Evolutionary conservation across 1,140 invertebrate genomes (phyloP).

Genomic region (Drosophila orosa): DNA sequence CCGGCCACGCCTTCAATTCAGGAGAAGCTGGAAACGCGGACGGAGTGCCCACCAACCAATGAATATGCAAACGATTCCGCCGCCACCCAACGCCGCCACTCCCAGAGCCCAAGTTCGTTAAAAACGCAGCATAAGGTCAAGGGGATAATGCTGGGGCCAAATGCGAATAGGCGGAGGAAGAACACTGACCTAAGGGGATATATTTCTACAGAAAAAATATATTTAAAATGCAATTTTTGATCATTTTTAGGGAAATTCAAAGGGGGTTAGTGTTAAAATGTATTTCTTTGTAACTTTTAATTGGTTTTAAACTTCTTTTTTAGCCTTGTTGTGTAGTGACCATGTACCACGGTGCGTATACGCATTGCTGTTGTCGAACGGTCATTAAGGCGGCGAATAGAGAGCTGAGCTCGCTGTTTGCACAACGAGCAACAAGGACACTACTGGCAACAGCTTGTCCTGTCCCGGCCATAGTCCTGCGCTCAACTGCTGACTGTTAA

Average conservation of each 20-base stretch:
- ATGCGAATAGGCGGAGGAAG: not conserved
- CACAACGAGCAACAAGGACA: slow-evolving; percentile 28
- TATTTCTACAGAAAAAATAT: not conserved
- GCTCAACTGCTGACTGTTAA: slow-evolving; percentile 40
- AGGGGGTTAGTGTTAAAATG: no score
- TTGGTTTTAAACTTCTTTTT: not conserved
- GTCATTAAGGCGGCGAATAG: slow-evolving; percentile 68
- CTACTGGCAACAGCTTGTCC: slow-evolving; percentile 35
- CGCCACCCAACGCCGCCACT: slow-evolving; percentile 20
- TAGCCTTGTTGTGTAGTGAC: accelerated
- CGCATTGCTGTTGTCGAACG: slow-evolving; percentile 43
- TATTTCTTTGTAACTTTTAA: not conserved
- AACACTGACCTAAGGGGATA: not conserved
- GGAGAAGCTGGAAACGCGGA: slow-evolving; percentile 4
- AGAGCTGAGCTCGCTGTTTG: slow-evolving; percentile 51
- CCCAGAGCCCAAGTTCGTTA: slow-evolving; percentile 59
- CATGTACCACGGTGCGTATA: slow-evolving; percentile 25
- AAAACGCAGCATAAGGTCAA: slow-evolving; percentile 67
- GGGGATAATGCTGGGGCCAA: slow-evolving; percentile 21
- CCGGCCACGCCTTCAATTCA: slow-evolving; percentile 19
- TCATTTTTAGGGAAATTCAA: not conserved
- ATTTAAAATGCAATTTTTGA: not conserved
- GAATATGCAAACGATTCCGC: slow-evolving; percentile 71
- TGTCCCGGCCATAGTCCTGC: slow-evolving; percentile 18
- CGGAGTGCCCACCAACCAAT: slow-evolving; percentile 66